Conservation (phyloP, 37 sponge, comb jelly and placozoan genomes). For the Spongilla lacustris region DNA sequence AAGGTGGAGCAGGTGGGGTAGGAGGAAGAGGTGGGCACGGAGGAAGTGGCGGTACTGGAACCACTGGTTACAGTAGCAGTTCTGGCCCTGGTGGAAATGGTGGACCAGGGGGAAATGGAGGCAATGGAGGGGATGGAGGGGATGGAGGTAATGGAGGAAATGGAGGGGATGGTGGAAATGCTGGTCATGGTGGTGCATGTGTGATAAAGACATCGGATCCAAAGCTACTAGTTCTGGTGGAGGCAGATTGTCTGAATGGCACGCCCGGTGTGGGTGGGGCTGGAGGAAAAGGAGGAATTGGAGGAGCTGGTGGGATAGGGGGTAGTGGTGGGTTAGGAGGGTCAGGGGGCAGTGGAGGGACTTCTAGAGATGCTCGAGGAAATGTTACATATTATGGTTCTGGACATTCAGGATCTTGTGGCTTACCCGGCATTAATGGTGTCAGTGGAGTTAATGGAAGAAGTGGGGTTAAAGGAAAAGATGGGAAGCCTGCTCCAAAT, state of each 20-base stretch:
- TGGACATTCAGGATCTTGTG: constrained; percentile 7
- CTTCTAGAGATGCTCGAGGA: neutral
- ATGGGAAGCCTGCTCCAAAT: constrained; percentile 42
- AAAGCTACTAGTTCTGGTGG: constrained; percentile 57
- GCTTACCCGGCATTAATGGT: constrained; percentile 4
- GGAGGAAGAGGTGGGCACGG: constrained; percentile 80
- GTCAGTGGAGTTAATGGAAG: no score
- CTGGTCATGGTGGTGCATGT: constrained; percentile 53
- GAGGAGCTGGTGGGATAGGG: constrained; percentile 45
- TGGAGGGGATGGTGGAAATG: constrained; percentile 70
- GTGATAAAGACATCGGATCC: constrained; percentile 40
- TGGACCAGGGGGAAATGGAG: constrained; percentile 60
- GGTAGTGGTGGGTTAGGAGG: constrained; percentile 20
- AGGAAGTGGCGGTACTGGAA: constrained; percentile 62
- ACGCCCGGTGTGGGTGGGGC: constrained; percentile 31
- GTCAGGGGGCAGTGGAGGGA: constrained; percentile 31
- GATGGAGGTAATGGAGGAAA: constrained; percentile 46
- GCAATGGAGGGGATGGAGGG: constrained; percentile 66
- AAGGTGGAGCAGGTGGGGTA: constrained; percentile 72
- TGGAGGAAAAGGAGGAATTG: constrained; percentile 50
- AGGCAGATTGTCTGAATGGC: constrained; percentile 48
- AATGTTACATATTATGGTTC: neutral
- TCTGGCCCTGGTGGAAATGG: constrained; percentile 54
- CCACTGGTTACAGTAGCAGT: constrained; percentile 40
- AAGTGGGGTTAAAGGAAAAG: constrained; percentile 22